Evolutionary conservation across 2,113 vertebrate genomes (phyloP), one percentile per base, ranked within the genome.

Genomic region (Phasianus colchicus): DNA sequence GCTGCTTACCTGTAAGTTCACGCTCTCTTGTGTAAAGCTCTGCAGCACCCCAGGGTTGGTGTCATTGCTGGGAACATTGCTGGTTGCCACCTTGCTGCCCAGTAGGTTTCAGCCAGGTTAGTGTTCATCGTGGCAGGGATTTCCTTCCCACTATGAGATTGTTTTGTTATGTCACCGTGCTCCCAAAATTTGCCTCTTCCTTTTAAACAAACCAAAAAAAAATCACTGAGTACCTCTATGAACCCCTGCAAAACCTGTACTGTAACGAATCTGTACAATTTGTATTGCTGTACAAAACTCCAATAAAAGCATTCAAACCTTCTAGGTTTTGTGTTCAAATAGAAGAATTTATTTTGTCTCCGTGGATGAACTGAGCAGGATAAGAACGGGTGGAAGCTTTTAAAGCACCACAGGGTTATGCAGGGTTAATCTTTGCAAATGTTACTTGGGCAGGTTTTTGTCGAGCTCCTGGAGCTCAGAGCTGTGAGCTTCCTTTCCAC

Each of bases 191-290:
- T 52, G 86, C 95, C 77, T 89, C 83, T 85, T 95, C 77, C 69
- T 91, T 89, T 77, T 73, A 43, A 95, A 89, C 50, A 83, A 96
- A 95, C 92, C 86, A 86, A 95, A 97, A 42, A 42, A 92, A 96
- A 96, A 24, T 90, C 86, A 94, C 81, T 4, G 6, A 88, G 87
- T 92, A 95, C 92, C 90, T 96, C 93, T 96, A 75, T 40, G 91
- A 96, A 88, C 57, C 95, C 88, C 90, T 71, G 67, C 79, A 71
- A 43, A 88, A 77, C 64, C 92, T 94, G 83, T 91, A 94, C 92
- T 95, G 95, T 97, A 96, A 86, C 2, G 8, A 79, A 87, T 24
- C 92, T 92, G 81, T 92, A 83, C 43, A 52, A 90, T 91, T 94
- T 95, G 69, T 96, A 96, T 92, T 54, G 95, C 95, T 92, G 88